phyloP scores from a whole-genome alignment of 2,888 invertebrate species.

The Hirtodrosophila trivittata region DNA sequence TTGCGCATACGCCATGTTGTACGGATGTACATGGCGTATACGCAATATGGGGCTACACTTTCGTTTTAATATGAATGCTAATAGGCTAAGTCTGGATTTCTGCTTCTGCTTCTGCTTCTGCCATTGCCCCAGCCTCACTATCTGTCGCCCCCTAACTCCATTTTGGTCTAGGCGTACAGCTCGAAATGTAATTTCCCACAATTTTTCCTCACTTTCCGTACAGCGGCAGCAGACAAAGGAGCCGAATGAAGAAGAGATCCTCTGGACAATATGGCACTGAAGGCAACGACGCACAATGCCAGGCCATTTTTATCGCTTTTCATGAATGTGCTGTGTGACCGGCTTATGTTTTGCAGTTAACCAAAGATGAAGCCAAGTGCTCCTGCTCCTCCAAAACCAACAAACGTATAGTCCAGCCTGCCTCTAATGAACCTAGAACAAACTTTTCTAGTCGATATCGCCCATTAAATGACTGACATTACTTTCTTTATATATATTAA shows the following conservation, averaged over 20 bases:
- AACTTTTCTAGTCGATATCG: no score
- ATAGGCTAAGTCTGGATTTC: constrained; percentile 79
- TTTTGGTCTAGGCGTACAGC: constrained; percentile 41
- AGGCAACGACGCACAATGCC: constrained; percentile 54
- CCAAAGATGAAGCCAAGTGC: constrained; percentile 52
- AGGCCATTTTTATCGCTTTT: constrained; percentile 78
- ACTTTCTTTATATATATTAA: no score
- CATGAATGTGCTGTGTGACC: constrained; percentile 64
- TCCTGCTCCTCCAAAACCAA: constrained; percentile 30
- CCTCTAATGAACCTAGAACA: not conserved
- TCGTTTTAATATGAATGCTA: constrained; percentile 80
- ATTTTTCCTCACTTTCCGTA: constrained; percentile 80
- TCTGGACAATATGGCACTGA: constrained; percentile 66
- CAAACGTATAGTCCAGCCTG: not conserved
- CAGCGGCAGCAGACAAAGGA: constrained; percentile 59
- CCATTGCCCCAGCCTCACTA: not conserved
- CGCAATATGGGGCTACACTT: constrained; percentile 78
- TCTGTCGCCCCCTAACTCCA: not conserved
- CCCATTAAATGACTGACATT: no score
- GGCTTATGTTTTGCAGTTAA: constrained; percentile 76
- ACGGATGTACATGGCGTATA: constrained; percentile 56
- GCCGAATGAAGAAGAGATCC: constrained; percentile 20
- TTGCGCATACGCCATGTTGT: constrained; percentile 58
- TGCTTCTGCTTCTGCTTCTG: constrained; percentile 24
- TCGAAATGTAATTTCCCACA: constrained; percentile 78